These are phyloP conservation scores for Cancer borealis DNA, from an alignment of 2,888 invertebrate genomes.

Conservation along the genomic window DNA sequence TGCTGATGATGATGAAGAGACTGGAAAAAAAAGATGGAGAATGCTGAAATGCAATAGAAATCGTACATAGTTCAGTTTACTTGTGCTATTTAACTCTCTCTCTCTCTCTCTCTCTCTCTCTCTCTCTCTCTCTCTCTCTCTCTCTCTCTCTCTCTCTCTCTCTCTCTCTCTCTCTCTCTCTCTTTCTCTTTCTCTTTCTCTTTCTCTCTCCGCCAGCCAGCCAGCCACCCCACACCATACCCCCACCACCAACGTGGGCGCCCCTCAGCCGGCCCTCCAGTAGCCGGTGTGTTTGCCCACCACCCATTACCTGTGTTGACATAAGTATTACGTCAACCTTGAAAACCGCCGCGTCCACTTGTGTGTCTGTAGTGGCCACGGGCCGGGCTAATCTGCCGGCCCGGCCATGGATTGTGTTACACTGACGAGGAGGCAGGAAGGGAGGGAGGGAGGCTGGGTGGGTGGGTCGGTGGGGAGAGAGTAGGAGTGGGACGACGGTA, in stretches of 20 bases:
- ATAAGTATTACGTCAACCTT: slow-evolving; percentile 73
- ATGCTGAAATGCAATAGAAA: neutral
- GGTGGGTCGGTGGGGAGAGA: neutral
- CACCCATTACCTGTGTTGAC: slow-evolving; percentile 73
- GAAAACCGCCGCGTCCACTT: slow-evolving; percentile 68
- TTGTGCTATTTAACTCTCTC: neutral
- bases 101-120: neutral
- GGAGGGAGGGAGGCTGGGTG: neutral
- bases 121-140: slow-evolving; percentile 47
- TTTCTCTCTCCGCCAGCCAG: neutral
- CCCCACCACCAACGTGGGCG: neutral
- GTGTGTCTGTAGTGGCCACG: slow-evolving; percentile 66
- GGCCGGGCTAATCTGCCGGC: slow-evolving; percentile 71
- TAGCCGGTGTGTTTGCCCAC: slow-evolving; percentile 63
- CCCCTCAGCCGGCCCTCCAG: slow-evolving; percentile 64
- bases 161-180: neutral
- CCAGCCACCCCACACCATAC: neutral
- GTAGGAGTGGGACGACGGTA: neutral
- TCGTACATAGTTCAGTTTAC: neutral
- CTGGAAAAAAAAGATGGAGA: neutral
- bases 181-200: neutral
- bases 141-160: slow-evolving; percentile 49
- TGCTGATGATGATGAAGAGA: neutral
- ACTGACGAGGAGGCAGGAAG: slow-evolving; percentile 44
- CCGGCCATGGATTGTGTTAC: slow-evolving; percentile 65